Evolutionary conservation across 2,888 invertebrate genomes (phyloP).

Genomic region (Caenorhabditis auriculariae): DNA sequence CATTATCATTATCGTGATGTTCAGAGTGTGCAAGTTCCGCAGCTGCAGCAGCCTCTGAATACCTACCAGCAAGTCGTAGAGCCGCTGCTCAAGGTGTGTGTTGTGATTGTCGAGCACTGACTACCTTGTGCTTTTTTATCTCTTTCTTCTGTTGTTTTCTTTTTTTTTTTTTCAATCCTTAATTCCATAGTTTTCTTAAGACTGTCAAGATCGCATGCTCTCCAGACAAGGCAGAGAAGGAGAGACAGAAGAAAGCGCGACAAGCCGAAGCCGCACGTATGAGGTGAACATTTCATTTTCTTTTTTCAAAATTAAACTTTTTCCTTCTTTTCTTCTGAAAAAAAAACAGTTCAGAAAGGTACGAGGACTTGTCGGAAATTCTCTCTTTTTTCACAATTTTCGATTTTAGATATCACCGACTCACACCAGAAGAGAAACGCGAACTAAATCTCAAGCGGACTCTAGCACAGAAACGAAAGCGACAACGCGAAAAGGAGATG

Average conservation of each 20-base stretch:
- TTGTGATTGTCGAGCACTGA: too few relatives aligned
- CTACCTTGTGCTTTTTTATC: too few relatives aligned
- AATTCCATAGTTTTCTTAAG: background rate
- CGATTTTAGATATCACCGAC: slow-evolving; percentile 55
- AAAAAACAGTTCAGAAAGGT: background rate
- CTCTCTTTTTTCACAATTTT: background rate
- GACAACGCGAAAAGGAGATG: slow-evolving; percentile 61
- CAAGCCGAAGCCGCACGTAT: slow-evolving; percentile 62
- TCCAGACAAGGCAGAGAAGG: slow-evolving; percentile 51
- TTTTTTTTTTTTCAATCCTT: too few relatives aligned
- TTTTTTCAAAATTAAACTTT: background rate
- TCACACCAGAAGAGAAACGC: slow-evolving; percentile 57
- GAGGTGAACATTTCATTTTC: slow-evolving; percentile 12
- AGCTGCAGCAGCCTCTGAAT: too few relatives aligned
- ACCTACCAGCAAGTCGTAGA: too few relatives aligned
- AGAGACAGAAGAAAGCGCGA: slow-evolving; percentile 52
- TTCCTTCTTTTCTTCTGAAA: slow-evolving; percentile 2
- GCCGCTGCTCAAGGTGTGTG: too few relatives aligned
- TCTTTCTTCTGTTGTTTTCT: too few relatives aligned
- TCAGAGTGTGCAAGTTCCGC: too few relatives aligned
- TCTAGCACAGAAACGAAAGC: slow-evolving; percentile 60
- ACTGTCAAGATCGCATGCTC: slow-evolving; percentile 14
- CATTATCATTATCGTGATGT: too few relatives aligned
- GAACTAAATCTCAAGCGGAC: slow-evolving; percentile 60
- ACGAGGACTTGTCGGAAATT: too few relatives aligned